phyloP scores from a whole-genome alignment of 2,113 vertebrate species.

The Panthera leo region DNA sequence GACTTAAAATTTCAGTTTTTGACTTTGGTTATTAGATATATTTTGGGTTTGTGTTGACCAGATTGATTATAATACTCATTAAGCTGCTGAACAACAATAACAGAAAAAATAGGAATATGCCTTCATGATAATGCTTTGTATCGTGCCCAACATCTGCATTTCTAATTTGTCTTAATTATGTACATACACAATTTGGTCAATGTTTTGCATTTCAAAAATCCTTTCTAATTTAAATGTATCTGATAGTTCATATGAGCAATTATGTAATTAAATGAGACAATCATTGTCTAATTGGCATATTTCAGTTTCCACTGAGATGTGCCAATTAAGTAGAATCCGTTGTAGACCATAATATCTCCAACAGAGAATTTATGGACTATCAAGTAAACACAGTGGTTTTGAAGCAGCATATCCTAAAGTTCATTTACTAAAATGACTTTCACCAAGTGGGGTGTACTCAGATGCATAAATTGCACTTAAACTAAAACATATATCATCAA shows the following conservation, averaged over 20 bases:
- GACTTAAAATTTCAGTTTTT: not conserved
- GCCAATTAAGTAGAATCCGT: conserved; percentile 59
- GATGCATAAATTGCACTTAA: not conserved
- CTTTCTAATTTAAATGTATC: conserved; percentile 70
- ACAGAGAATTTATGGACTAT: conserved; percentile 55
- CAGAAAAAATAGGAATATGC: not conserved
- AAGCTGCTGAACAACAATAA: conserved; percentile 21
- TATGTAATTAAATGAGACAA: conserved; percentile 71
- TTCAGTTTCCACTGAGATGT: conserved; percentile 65
- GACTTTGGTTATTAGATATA: not conserved
- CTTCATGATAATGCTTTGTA: conserved; percentile 38
- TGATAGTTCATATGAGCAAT: conserved; percentile 69
- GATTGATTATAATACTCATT: conserved; percentile 46
- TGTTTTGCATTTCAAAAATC: conserved; percentile 67
- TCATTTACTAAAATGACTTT: conserved; percentile 43
- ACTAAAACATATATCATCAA: not conserved
- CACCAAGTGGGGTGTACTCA: not conserved
- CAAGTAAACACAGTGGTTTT: not conserved
- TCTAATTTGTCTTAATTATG: conserved; percentile 68
- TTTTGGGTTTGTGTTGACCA: not conserved
- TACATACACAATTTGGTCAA: conserved; percentile 64
- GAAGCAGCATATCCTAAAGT: conserved; percentile 28
- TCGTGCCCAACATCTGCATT: conserved; percentile 52
- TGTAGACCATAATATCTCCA: conserved; percentile 17
- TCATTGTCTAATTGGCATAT: conserved; percentile 64